Evolutionary conservation across 2,888 invertebrate genomes (phyloP), one percentile per base, ranked within the genome.

Genomic region (Hylaea fasciaria): DNA sequence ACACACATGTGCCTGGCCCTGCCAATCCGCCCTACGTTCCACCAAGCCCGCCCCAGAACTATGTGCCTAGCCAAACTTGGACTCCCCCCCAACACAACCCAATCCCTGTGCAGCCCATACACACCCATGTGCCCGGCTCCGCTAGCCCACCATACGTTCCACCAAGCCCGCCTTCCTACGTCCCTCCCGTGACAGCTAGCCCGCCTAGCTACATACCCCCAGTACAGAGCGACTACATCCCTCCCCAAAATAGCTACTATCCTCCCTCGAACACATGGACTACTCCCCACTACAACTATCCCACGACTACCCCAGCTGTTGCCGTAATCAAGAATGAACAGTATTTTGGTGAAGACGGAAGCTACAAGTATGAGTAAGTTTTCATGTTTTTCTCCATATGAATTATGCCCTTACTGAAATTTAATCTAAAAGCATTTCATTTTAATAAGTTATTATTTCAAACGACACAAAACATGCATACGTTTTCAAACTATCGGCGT

Each of bases 291-390:
- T 58, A 74, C 50, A 66, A 70, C 29, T 40, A 68, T 22, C 49
- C 78, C 0, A 64, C 77, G 0, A 88, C 91, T 0, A 81, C 88
- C 0, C 81, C 83, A n/a, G n/a, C n/a, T 0, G 76, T 83, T 8
- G 64, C 91, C 0, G 84, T 93, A 41, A 85, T 93, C 74, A 92
- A 90, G 75, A 91, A 93, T 68, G 90, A 89, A 57, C 89, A 89
- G 58, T 78, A 69, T 40, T 78, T 76, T 46, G 91, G 92, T 48
- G 87, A 89, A 12, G 87, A 93, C 64, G 93, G 93, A 61, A 84
- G 87, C 72, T 93, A 93, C 76, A 91, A 85, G 82, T 93, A 91
- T 70, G 93, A 93, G 93, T 93, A 72, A 92, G 92, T 90, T 46
- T 22, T 40, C 50, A n/a, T 11, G 13, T 35, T 47, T 40, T 3